phyloP scores from a whole-genome alignment of 2,888 invertebrate species.

The Ecliptopera silaceata region DNA sequence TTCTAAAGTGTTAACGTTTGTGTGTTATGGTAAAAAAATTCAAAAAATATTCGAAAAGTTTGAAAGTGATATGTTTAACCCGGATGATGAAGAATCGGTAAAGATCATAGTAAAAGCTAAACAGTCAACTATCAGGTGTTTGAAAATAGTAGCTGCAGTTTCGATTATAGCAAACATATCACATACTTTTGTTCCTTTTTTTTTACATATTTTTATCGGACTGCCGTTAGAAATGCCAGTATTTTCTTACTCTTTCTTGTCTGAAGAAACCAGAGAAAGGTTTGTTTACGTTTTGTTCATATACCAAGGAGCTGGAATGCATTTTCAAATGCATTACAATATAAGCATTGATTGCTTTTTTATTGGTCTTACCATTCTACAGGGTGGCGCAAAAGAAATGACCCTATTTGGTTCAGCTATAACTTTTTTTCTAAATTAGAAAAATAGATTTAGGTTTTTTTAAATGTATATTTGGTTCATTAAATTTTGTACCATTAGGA shows the following conservation, averaged over 20 bases:
- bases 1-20: slow-evolving; percentile 56
- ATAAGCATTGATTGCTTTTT: slow-evolving; percentile 60
- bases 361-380: slow-evolving; percentile 55
- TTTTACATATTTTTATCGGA: slow-evolving; percentile 46
- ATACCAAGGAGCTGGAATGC: slow-evolving; percentile 57
- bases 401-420: too few relatives aligned
- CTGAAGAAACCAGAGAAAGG: slow-evolving; percentile 42
- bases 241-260: slow-evolving; percentile 55
- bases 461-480: too few relatives aligned
- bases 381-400: too few relatives aligned
- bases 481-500: too few relatives aligned
- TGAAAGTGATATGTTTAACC: slow-evolving; percentile 56
- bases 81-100: slow-evolving; percentile 40
- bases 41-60: slow-evolving; percentile 43
- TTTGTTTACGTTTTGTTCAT: slow-evolving; percentile 55
- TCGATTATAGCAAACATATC: slow-evolving; percentile 45
- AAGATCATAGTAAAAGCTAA: slow-evolving; percentile 51
- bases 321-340: slow-evolving; percentile 53
- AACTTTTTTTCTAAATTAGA: too few relatives aligned
- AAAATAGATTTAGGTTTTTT: too few relatives aligned
- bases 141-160: slow-evolving; percentile 47
- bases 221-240: slow-evolving; percentile 47
- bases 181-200: slow-evolving; percentile 45
- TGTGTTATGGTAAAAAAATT: slow-evolving; percentile 47
- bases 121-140: slow-evolving; percentile 48